phyloP scores from a whole-genome alignment of 35 echinoderm and acorn worm species.

The Anneissia japonica region DNA sequence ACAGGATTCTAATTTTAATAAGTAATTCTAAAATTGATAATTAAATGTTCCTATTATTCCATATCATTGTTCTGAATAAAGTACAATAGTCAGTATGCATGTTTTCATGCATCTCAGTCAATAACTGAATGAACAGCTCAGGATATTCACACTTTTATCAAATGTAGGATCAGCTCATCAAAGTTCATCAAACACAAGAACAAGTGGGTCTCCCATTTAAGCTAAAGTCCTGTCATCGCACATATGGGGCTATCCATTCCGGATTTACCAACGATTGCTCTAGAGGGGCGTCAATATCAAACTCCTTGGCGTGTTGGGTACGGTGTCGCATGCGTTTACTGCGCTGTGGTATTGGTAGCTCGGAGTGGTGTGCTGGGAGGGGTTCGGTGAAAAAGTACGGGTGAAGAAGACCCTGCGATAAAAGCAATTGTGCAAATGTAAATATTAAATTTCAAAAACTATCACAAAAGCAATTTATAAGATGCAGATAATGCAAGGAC shows the following conservation, averaged over 20 bases:
- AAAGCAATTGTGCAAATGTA: too few relatives aligned
- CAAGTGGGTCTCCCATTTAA: not conserved
- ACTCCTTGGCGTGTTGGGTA: conserved; percentile 73
- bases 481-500: too few relatives aligned
- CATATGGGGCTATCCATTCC: conserved; percentile 47
- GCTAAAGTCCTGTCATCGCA: not conserved
- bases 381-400: conserved; percentile 97
- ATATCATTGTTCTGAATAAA: not conserved
- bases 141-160: not conserved
- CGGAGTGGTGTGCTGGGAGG: conserved; percentile 84
- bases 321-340: conserved; percentile 69
- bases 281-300: conserved; percentile 75
- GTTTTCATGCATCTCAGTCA: not conserved
- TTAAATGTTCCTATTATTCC: too few relatives aligned
- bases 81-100: not conserved
- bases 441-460: too few relatives aligned
- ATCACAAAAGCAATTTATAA: too few relatives aligned
- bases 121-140: not conserved
- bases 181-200: not conserved
- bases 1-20: too few relatives aligned
- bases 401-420: conserved; percentile 75
- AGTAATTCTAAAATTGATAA: too few relatives aligned
- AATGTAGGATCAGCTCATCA: not conserved
- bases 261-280: conserved; percentile 86
- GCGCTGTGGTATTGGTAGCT: conserved; percentile 69